Evolutionary conservation across 2,888 invertebrate species (phyloP).

Genomic region (Hoplodrina blanda): DNA sequence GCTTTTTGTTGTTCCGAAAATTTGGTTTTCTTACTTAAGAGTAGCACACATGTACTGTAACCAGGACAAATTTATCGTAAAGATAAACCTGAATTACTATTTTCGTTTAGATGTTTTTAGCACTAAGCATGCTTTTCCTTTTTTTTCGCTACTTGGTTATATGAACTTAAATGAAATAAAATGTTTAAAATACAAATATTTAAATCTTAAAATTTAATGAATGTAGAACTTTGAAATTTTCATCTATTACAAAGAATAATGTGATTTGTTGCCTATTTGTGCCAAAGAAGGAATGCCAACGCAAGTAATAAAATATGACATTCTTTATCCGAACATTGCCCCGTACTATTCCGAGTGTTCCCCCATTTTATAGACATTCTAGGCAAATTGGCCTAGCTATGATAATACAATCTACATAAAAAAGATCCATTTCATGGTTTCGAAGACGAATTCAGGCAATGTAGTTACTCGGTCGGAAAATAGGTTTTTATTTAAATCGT

Average conservation of each 20-base stretch:
- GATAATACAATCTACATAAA: slow-evolving; percentile 34
- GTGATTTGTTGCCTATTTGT: slow-evolving; percentile 62
- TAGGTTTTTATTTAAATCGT: slow-evolving; percentile 51
- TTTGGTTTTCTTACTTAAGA: slow-evolving; percentile 24
- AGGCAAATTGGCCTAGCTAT: slow-evolving; percentile 36
- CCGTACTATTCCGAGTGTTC: slow-evolving; percentile 50
- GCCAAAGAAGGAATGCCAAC: slow-evolving; percentile 67
- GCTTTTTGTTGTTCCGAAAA: slow-evolving; percentile 13
- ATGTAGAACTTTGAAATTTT: slow-evolving; percentile 42
- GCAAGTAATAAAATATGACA: slow-evolving; percentile 67
- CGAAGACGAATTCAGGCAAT: slow-evolving; percentile 19
- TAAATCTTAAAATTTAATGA: slow-evolving; percentile 22
- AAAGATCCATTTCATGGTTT: slow-evolving; percentile 23
- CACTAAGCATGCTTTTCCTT: not conserved
- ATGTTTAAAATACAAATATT: slow-evolving; percentile 9
- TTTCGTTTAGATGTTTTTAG: not conserved
- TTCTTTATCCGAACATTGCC: slow-evolving; percentile 68
- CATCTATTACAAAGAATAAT: slow-evolving; percentile 50
- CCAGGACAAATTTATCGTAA: no score
- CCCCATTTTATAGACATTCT: slow-evolving; percentile 47
- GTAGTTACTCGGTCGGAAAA: slow-evolving; percentile 30
- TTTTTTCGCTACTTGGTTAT: not conserved
- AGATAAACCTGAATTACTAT: not conserved
- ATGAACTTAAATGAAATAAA: not conserved
- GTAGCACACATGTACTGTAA: not conserved